These are phyloP conservation scores for Mormyrus hasselquistii DNA, from an alignment of 2,797 vertebrate genomes.

Conservation along the genomic window DNA sequence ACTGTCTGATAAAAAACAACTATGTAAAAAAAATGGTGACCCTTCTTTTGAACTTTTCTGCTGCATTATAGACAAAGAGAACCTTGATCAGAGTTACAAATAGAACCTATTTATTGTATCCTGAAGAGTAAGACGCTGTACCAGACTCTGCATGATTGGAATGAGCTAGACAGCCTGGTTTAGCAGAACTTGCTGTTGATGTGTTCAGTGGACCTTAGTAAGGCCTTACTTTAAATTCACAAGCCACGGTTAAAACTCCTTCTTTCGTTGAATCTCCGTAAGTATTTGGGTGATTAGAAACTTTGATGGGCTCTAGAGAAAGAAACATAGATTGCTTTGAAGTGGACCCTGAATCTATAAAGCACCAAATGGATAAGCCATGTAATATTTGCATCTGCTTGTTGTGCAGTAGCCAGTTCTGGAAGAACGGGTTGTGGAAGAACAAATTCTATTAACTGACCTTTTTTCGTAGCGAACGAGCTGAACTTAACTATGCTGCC, in stretches of 20 bases:
- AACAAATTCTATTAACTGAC: conserved; percentile 6
- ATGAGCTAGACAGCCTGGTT: background rate
- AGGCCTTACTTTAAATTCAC: background rate
- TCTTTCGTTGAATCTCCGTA: background rate
- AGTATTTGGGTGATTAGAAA: background rate
- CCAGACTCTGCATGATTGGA: background rate
- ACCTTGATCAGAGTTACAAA: background rate
- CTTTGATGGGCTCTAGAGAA: background rate
- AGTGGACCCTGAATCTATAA: background rate
- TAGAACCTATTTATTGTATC: background rate
- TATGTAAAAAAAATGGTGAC: background rate
- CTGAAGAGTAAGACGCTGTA: background rate
- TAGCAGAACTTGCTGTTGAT: background rate
- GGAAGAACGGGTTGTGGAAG: background rate
- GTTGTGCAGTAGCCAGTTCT: background rate
- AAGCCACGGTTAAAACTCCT: background rate
- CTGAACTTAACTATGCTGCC: background rate
- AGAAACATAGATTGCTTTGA: background rate
- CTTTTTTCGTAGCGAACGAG: background rate
- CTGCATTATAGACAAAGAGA: background rate
- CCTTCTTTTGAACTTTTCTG: background rate
- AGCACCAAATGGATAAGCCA: background rate
- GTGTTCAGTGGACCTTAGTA: background rate
- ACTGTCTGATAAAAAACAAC: background rate
- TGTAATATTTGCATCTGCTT: background rate